Conservation (phyloP, 1,140 invertebrate genomes). For the Asbolus verrucosus region DNA sequence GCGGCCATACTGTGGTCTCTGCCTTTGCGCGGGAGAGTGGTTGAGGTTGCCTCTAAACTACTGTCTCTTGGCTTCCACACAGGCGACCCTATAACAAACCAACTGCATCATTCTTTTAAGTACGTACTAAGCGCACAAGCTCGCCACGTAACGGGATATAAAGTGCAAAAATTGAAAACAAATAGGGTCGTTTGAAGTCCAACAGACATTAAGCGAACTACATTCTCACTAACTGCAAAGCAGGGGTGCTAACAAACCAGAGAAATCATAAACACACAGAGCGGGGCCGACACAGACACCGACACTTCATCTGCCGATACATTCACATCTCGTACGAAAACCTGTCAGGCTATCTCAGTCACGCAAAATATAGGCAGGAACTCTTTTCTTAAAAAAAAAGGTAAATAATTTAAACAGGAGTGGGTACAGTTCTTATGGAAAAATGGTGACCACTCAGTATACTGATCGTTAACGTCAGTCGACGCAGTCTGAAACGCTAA, state of each 20-base stretch:
- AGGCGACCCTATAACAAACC: slow-evolving; percentile 82
- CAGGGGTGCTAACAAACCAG: slow-evolving; percentile 55
- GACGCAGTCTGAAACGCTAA: too few relatives aligned
- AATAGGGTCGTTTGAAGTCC: slow-evolving; percentile 63
- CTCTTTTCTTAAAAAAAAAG: too few relatives aligned
- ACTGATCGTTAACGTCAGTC: too few relatives aligned
- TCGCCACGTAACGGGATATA: too few relatives aligned
- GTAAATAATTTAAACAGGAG: too few relatives aligned
- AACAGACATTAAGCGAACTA: slow-evolving; percentile 61
- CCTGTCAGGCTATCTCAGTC: too few relatives aligned
- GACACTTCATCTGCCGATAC: too few relatives aligned
- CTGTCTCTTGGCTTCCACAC: slow-evolving; percentile 91
- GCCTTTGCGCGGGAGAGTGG: slow-evolving; percentile 66
- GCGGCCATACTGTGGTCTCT: slow-evolving; percentile 57
- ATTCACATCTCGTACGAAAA: too few relatives aligned
- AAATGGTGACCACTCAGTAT: too few relatives aligned
- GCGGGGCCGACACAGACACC: too few relatives aligned
- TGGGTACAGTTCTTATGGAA: too few relatives aligned
- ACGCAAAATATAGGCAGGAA: too few relatives aligned
- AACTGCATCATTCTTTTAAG: slow-evolving; percentile 26
- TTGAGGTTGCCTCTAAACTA: slow-evolving; percentile 64
- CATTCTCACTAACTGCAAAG: slow-evolving; percentile 50
- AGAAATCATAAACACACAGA: slow-evolving; percentile 41
- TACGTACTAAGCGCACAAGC: neutral
- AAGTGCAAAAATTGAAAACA: slow-evolving; percentile 42